These are phyloP conservation scores for Pelodytes ibericus DNA, from an alignment of 2,797 vertebrate species.

Conservation along the genomic window DNA sequence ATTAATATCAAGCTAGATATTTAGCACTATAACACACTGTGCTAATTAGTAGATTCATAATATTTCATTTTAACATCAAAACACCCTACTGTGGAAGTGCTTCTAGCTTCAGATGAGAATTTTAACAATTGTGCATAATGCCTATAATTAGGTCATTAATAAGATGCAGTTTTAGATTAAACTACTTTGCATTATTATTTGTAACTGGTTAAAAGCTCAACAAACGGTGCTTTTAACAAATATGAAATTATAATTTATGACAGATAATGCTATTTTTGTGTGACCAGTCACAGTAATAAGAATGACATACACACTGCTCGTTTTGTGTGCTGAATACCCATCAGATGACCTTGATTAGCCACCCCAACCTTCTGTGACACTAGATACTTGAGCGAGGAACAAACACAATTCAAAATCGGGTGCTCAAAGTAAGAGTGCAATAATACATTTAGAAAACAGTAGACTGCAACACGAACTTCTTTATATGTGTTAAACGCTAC, in stretches of 20 bases:
- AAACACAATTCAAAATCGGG: no score
- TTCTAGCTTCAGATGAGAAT: constrained; percentile 57
- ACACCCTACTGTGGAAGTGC: constrained; percentile 58
- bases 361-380: no score
- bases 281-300: no score
- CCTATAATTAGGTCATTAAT: constrained; percentile 62
- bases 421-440: no score
- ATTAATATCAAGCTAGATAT: constrained; percentile 66
- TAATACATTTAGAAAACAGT: no score
- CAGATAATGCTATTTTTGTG: no score
- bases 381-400: no score
- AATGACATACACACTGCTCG: no score
- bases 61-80: constrained; percentile 63
- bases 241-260: not conserved
- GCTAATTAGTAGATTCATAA: constrained; percentile 67
- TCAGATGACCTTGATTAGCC: no score
- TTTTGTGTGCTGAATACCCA: no score
- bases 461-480: no score
- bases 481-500: no score
- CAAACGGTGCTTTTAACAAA: not conserved
- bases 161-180: constrained; percentile 52
- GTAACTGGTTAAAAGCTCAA: constrained; percentile 6
- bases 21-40: constrained; percentile 66
- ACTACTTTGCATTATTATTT: constrained; percentile 19
- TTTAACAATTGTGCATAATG: constrained; percentile 67